Conservation (phyloP, 37 sponge, comb jelly and placozoan species). For the Beroe forskalii region DNA sequence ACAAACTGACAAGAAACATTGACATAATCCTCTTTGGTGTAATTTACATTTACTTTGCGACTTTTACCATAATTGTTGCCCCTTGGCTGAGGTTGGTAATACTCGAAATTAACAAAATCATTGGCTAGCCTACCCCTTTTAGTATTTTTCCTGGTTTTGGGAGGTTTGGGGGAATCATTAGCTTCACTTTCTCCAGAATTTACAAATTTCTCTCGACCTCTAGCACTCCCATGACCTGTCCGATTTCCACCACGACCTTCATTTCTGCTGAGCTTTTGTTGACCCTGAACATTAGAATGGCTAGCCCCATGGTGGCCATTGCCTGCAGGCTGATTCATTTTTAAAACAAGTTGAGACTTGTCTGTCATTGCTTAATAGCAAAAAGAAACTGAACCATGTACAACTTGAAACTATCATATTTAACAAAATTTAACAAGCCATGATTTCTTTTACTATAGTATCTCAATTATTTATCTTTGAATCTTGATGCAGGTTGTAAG, state of each 20-base stretch:
- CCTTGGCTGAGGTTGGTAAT: neutral
- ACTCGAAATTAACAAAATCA: slow-evolving; percentile 25
- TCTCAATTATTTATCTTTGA: neutral
- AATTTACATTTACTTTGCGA: neutral
- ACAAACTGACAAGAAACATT: slow-evolving; percentile 59
- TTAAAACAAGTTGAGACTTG: slow-evolving; percentile 28
- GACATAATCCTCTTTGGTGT: slow-evolving; percentile 48
- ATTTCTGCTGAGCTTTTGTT: neutral
- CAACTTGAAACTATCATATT: neutral
- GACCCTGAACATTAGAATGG: neutral
- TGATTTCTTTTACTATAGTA: neutral
- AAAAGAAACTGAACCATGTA: slow-evolving; percentile 39
- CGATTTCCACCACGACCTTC: slow-evolving; percentile 7
- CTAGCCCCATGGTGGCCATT: slow-evolving; percentile 48
- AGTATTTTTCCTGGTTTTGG: neutral
- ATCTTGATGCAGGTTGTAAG: neutral
- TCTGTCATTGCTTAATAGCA: slow-evolving; percentile 60
- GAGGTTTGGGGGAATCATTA: neutral
- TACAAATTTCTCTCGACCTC: neutral
- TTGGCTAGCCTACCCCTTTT: neutral
- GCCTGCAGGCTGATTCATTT: slow-evolving; percentile 41
- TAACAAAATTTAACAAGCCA: slow-evolving; percentile 55
- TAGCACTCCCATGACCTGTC: neutral
- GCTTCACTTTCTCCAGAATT: neutral
- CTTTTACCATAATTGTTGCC: neutral